These are phyloP conservation scores for Porites lutea DNA, from an alignment of 64 coral and sea anemone genomes.

Conservation along the genomic window DNA sequence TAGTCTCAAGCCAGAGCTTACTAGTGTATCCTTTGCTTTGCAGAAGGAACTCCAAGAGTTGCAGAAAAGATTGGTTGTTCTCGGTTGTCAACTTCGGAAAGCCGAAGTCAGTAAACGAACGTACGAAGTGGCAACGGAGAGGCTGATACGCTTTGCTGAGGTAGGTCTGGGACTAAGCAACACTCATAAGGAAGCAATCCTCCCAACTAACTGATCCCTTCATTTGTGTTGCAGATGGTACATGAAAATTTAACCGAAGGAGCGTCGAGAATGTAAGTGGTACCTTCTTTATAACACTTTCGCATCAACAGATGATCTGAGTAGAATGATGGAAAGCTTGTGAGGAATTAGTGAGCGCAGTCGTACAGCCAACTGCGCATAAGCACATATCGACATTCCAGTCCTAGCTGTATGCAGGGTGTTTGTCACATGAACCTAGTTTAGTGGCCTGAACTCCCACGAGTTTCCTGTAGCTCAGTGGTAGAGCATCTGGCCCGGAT, in stretches of 20 bases:
- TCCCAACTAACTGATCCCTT: not conserved
- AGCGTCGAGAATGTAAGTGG: constrained; percentile 71
- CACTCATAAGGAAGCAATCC: not conserved
- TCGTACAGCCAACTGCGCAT: too few species aligned
- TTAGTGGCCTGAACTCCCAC: too few species aligned
- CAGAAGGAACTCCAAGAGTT: constrained; percentile 95
- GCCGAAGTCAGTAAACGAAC: constrained; percentile 97
- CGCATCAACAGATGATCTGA: too few species aligned
- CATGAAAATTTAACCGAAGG: constrained; percentile 82
- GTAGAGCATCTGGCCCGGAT: too few species aligned
- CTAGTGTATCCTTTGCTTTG: not conserved
- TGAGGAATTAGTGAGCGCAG: too few species aligned
- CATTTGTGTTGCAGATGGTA: constrained; percentile 74
- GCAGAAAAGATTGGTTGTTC: constrained; percentile 92
- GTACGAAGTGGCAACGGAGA: constrained; percentile 97
- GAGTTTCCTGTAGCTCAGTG: too few species aligned
- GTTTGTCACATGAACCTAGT: too few species aligned
- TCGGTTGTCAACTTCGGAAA: constrained; percentile 94
- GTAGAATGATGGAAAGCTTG: too few species aligned
- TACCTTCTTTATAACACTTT: too few species aligned
- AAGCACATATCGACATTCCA: too few species aligned
- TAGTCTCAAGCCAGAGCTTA: not conserved
- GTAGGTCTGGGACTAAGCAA: not conserved
- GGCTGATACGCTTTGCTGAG: constrained; percentile 91
- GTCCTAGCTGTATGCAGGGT: too few species aligned